Evolutionary conservation across 2,797 vertebrate species (phyloP).

Genomic region (Ibycter americanus): DNA sequence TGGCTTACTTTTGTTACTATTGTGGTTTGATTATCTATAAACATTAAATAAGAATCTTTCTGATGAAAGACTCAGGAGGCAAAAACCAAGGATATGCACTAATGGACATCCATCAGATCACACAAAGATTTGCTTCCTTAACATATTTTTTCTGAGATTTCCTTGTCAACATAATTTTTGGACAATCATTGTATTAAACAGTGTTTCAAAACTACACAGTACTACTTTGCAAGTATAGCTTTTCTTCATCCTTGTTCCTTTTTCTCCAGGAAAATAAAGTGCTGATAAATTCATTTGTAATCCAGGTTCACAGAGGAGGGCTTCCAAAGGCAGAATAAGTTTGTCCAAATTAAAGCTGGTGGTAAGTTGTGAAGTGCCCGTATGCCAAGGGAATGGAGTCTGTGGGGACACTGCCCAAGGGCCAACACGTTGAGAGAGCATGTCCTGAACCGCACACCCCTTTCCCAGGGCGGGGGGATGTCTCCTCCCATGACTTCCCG

Average conservation of each 20-base stretch:
- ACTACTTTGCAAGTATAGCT: background rate
- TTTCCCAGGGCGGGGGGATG: background rate
- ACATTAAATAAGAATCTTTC: background rate
- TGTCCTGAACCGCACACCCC: background rate
- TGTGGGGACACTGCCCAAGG: background rate
- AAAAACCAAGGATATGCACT: background rate
- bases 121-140: background rate
- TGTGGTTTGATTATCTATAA: background rate
- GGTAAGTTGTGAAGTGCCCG: background rate
- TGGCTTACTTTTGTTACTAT: background rate
- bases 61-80: background rate
- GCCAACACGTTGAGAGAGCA: fast-evolving
- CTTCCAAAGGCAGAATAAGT: background rate
- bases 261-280: background rate
- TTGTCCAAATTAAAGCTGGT: background rate
- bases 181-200: background rate
- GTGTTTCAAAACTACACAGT: background rate
- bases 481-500: background rate
- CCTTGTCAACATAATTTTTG: background rate
- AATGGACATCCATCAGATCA: background rate
- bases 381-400: background rate
- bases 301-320: background rate
- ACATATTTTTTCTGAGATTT: background rate
- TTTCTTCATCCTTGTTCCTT: background rate
- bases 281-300: background rate